Conservation (phyloP, 1,140 invertebrate species). For the Hormaphis cornu region DNA sequence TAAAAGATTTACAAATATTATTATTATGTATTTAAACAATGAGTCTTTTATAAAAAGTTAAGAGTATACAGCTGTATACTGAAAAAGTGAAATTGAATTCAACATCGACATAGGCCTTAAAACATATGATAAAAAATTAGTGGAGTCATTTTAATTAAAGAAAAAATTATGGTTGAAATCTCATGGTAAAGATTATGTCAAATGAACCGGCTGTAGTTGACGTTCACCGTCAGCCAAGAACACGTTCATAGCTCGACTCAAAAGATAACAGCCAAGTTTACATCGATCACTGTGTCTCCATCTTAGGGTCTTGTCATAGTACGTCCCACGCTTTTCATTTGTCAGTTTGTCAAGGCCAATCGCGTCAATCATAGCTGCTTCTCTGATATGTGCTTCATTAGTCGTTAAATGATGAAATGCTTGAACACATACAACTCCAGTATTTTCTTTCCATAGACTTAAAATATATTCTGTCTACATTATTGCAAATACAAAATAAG, state of each 20-base stretch:
- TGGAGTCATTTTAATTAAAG: not conserved
- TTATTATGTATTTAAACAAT: too few species aligned
- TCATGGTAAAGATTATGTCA: constrained; percentile 44
- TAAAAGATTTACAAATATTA: too few species aligned
- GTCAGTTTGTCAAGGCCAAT: constrained; percentile 66
- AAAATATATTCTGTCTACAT: constrained; percentile 71
- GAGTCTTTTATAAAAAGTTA: too few species aligned
- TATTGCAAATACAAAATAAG: constrained; percentile 43
- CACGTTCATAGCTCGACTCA: constrained; percentile 75
- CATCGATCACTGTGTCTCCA: constrained; percentile 62
- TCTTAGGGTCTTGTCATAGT: constrained; percentile 65
- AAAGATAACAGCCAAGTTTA: constrained; percentile 67
- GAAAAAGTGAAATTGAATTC: not conserved
- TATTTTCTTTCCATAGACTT: constrained; percentile 72
- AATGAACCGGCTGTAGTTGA: constrained; percentile 59
- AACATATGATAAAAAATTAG: not conserved
- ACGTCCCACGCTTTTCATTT: constrained; percentile 73
- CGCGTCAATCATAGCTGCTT: constrained; percentile 87
- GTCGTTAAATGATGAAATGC: constrained; percentile 84
- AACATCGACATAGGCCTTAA: too few species aligned
- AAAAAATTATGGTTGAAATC: not conserved
- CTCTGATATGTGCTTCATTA: constrained; percentile 84
- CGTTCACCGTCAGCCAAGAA: constrained; percentile 78
- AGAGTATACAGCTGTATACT: too few species aligned
- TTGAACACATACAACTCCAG: constrained; percentile 82